Evolutionary conservation across 2,113 vertebrate species (phyloP).

Genomic region (Chiloscyllium plagiosum): DNA sequence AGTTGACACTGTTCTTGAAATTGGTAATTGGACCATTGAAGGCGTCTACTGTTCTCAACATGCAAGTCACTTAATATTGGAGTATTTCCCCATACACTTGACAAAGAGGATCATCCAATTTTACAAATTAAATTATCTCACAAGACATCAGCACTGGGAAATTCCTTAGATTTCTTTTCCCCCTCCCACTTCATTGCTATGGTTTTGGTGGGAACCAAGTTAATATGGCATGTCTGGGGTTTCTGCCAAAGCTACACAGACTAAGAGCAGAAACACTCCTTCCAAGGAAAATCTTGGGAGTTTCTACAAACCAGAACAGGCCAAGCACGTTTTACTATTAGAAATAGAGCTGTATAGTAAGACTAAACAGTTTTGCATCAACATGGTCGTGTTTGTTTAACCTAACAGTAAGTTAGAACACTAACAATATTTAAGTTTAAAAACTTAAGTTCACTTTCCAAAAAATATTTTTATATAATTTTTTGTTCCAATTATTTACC

Average conservation of each 20-base stretch:
- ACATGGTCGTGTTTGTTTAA: background rate
- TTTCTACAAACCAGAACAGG: background rate
- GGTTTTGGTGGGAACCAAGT: background rate
- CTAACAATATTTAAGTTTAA: background rate
- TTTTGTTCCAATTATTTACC: background rate
- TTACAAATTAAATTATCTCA: constrained; percentile 1
- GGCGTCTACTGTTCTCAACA: background rate
- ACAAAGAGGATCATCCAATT: background rate
- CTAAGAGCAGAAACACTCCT: background rate
- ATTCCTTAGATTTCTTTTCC: background rate
- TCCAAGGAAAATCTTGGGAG: background rate
- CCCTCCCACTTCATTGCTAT: background rate
- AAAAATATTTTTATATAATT: background rate
- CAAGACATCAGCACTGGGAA: background rate
- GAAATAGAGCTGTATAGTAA: constrained; percentile 11
- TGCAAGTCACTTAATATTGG: background rate
- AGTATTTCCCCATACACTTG: background rate
- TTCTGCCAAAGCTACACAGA: background rate
- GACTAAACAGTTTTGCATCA: constrained; percentile 20
- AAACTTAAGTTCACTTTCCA: background rate
- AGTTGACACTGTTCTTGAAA: background rate
- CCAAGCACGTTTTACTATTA: background rate
- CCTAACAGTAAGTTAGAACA: background rate
- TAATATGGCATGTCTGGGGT: background rate
- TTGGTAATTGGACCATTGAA: background rate